Conservation (phyloP, 2,113 vertebrate genomes). For the Daphoenositta chrysoptera region DNA sequence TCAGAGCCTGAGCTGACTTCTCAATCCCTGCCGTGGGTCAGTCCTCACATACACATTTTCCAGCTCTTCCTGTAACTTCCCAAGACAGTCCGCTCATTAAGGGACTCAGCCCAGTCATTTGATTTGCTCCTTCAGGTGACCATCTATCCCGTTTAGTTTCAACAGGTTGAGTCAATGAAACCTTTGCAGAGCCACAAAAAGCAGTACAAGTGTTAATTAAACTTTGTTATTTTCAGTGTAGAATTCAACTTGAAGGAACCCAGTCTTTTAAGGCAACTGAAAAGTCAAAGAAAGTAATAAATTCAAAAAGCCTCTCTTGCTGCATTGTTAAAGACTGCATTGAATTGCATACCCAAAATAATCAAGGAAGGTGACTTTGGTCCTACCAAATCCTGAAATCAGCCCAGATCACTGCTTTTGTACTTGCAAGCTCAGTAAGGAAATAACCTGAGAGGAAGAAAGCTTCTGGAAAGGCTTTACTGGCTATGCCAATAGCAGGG, state of each 20-base stretch:
- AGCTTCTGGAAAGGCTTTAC: not conserved
- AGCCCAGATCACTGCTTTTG: not conserved
- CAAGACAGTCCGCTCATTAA: not conserved
- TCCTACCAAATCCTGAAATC: not conserved
- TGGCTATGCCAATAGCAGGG: not conserved
- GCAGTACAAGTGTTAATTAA: not conserved
- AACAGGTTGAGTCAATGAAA: not conserved
- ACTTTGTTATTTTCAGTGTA: not conserved
- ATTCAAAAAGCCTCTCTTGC: not conserved
- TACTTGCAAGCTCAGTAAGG: not conserved
- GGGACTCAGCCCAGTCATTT: not conserved
- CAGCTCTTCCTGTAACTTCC: not conserved
- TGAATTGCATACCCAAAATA: not conserved
- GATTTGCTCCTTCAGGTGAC: not conserved
- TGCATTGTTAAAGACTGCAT: not conserved
- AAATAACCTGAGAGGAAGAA: not conserved
- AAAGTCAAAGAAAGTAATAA: not conserved
- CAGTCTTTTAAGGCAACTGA: not conserved
- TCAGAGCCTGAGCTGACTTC: not conserved
- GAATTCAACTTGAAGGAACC: not conserved
- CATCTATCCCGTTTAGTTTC: not conserved
- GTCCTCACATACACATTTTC: not conserved
- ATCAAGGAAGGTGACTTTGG: not conserved
- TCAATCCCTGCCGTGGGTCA: not conserved
- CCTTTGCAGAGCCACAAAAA: not conserved